These are phyloP conservation scores for Willowsia nigromaculata DNA, from an alignment of 2,888 invertebrate genomes.

Conservation along the genomic window DNA sequence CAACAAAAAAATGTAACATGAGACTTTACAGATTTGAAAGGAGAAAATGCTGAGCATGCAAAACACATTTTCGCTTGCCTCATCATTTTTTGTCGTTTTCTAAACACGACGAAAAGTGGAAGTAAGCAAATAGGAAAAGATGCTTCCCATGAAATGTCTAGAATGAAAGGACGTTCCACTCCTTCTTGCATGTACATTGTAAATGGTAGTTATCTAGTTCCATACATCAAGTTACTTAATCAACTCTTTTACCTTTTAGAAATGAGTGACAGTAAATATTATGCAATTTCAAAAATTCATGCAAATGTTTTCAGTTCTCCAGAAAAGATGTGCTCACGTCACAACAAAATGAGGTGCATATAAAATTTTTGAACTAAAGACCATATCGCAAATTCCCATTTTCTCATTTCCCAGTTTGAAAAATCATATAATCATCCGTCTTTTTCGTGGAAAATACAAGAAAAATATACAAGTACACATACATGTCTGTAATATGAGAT, in stretches of 20 bases:
- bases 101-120: background rate
- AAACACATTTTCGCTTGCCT: constrained; percentile 41
- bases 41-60: constrained; percentile 40
- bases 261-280: constrained; percentile 53
- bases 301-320: constrained; percentile 38
- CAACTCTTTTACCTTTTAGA: background rate
- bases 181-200: background rate
- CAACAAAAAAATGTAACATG: constrained; percentile 42
- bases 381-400: constrained; percentile 36
- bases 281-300: constrained; percentile 13
- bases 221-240: background rate
- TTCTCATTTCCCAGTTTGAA: constrained; percentile 36
- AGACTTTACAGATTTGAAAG: constrained; percentile 7
- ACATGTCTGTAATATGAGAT: background rate
- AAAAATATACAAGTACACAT: background rate
- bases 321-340: constrained; percentile 41
- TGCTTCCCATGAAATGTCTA: background rate
- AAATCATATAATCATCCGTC: constrained; percentile 38
- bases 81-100: constrained; percentile 47
- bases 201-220: background rate
- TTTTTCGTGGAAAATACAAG: background rate
- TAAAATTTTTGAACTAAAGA: background rate
- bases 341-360: constrained; percentile 29
- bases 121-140: constrained; percentile 3
- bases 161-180: background rate